Percentiles rank a stretch among this genome's conserved stretches.
These are phyloP conservation scores for Megalurothrips usitatus DNA, from an alignment of 2,888 invertebrate species.

Conservation along the genomic window DNA sequence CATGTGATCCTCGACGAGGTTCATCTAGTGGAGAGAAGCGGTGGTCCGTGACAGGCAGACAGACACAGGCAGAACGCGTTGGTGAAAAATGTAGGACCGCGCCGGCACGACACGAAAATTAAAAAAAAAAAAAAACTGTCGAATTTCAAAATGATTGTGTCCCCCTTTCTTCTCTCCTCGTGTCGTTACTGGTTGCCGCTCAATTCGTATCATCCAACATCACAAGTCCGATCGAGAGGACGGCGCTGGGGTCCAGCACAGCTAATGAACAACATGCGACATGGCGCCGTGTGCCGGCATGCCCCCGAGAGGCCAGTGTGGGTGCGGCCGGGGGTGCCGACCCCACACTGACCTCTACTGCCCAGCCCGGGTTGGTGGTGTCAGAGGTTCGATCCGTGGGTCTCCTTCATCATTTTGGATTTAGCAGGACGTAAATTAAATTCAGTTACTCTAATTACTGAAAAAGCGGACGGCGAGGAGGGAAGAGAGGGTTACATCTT, in stretches of 20 bases:
- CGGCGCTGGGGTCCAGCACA: no score
- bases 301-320: no score
- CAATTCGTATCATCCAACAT: no score
- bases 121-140: background rate
- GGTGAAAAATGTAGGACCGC: background rate
- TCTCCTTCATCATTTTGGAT: constrained; percentile 2
- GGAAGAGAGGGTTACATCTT: no score
- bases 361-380: constrained; percentile 9
- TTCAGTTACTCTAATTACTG: background rate
- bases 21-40: background rate
- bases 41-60: background rate
- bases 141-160: background rate
- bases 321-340: background rate
- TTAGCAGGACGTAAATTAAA: no score
- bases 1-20: background rate
- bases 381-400: constrained; percentile 19
- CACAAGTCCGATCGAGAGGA: no score
- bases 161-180: no score
- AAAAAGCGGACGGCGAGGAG: no score
- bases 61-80: background rate
- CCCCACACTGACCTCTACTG: background rate
- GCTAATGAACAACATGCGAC: no score
- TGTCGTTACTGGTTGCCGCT: no score
- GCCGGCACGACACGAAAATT: background rate
- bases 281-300: no score